Base-by-base conservation (phyloP, 2,888 invertebrate species). In the Apotomis betuletana region DNA sequence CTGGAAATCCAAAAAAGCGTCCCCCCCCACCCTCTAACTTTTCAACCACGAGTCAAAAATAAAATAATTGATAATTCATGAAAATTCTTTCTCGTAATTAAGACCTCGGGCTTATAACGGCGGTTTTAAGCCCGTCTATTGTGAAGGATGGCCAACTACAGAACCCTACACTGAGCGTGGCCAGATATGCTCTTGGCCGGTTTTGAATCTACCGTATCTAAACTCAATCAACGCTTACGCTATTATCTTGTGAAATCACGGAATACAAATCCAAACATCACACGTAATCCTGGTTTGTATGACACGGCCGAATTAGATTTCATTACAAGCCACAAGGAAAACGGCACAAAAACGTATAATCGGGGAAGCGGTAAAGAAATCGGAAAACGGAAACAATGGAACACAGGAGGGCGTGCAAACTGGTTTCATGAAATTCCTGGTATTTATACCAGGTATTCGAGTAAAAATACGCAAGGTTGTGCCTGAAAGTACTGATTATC, bases 321-420 rank as follows among this genome's bases (percentile, higher is more conserved):
- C 74, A 76, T 77, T 75, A 78, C 77, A 77, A 79, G 77, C 76
- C 78, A 78, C 76, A 74, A 78, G 80, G 77, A 77, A 73, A 70
- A 62, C 60, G 41, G 8, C 27, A 80, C 78, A 80, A 81, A 77
- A 75, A 75, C 65, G 65, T 77, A 79, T 79, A 79, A 78, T 77
- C 70, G 76, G 76, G 76, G 77, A 76, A 74, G 75, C 76, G 79
- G 78, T 76, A 78, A 81, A 80, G 76, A 77, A 77, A 79, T 79
- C 78, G 76, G 77, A 73, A 75, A 74, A 75, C 77, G 75, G 75
- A 76, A 76, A 76, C 78, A 79, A 67, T 27, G 46, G 55, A 52
- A 58, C 8, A 36, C 8, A 54, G 38, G 8, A 9, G 44, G 49
- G 46, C 46, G 54, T 13, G 54, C 5, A 27, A 60, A 68, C 49